Evolutionary conservation across 2,888 invertebrate species (phyloP).

Genomic region (Cistogaster globosa): DNA sequence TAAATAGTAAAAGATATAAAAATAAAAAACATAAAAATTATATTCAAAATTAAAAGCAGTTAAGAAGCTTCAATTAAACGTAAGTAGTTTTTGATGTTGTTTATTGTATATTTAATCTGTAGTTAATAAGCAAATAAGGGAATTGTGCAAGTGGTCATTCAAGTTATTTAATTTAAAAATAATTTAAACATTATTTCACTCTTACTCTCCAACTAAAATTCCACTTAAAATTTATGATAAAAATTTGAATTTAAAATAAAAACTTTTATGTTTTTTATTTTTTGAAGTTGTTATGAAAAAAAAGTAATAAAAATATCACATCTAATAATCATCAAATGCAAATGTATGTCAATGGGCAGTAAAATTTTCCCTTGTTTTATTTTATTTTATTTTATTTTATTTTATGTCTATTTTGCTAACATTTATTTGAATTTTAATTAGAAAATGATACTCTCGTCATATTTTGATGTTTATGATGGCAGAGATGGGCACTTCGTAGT

Average conservation of each 20-base stretch:
- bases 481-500: too few relatives aligned
- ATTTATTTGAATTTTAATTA: not conserved
- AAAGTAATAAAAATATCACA: too few relatives aligned
- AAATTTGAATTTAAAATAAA: too few relatives aligned
- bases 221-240: not conserved
- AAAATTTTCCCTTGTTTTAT: too few relatives aligned
- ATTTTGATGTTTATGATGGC: too few relatives aligned
- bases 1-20: slow-evolving; percentile 3
- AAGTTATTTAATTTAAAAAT: not conserved
- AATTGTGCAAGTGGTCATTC: not conserved
- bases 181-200: not conserved
- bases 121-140: slow-evolving; percentile 34
- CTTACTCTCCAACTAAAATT: not conserved
- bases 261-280: too few relatives aligned
- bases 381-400: too few relatives aligned
- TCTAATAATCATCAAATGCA: too few relatives aligned
- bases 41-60: slow-evolving; percentile 3
- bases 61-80: slow-evolving; percentile 4
- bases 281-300: too few relatives aligned
- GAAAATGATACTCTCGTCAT: not conserved
- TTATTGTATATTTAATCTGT: not conserved
- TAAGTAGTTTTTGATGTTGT: slow-evolving; percentile 5
- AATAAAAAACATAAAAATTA: not conserved
- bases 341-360: too few relatives aligned
- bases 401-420: too few relatives aligned